Conservation (phyloP, 2,888 invertebrate genomes). For the Aplocera efformata region DNA sequence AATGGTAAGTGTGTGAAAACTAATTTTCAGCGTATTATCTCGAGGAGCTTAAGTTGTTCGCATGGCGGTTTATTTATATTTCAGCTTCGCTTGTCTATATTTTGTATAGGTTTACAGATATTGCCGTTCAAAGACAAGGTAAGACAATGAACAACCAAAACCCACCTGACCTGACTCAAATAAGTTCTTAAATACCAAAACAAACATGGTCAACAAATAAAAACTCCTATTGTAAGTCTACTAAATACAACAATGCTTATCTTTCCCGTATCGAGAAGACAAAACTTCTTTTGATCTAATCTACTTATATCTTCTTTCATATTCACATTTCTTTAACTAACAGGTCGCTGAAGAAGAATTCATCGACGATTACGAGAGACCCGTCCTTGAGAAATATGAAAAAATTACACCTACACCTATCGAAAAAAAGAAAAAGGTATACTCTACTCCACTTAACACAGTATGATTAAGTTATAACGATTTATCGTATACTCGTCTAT, state of each 20-base stretch:
- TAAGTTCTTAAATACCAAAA: neutral
- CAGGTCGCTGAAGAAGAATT: constrained; percentile 73
- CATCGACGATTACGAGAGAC: constrained; percentile 87
- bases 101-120: constrained; percentile 15
- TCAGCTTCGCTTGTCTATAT: constrained; percentile 47
- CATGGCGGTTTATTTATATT: constrained; percentile 44
- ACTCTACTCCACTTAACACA: constrained; percentile 29
- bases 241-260: constrained; percentile 8
- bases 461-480: too few relatives aligned
- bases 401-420: constrained; percentile 75
- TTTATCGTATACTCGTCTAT: too few relatives aligned
- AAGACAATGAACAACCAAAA: neutral
- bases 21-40: constrained; percentile 25
- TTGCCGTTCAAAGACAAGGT: constrained; percentile 10
- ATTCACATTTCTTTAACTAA: constrained; percentile 37
- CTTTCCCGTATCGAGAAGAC: constrained; percentile 18
- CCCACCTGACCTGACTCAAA: neutral
- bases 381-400: constrained; percentile 86
- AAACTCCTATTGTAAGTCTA: constrained; percentile 3
- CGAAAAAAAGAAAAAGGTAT: constrained; percentile 78
- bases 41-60: constrained; percentile 35
- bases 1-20: constrained; percentile 13
- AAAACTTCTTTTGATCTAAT: constrained; percentile 18
- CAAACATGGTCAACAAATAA: neutral
- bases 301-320: constrained; percentile 15